phyloP scores from a whole-genome alignment of 2,888 invertebrate species.

The Leptinotarsa haldemani region DNA sequence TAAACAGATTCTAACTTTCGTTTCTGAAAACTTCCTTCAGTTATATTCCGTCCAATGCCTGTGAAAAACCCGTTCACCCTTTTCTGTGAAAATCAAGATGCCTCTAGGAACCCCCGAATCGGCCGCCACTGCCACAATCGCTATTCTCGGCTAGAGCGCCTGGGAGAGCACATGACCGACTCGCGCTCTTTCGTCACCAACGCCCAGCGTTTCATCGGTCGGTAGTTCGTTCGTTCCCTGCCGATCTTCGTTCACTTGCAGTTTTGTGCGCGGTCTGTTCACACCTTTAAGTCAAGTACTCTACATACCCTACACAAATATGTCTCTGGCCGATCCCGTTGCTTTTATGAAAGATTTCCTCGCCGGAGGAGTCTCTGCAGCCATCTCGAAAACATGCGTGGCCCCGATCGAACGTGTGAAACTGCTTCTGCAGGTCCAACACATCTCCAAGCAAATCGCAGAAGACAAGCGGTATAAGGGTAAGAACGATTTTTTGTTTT shows the following conservation, averaged over 20 bases:
- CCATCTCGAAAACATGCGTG: conserved; percentile 92
- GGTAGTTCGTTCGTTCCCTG: not conserved
- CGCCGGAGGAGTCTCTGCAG: conserved; percentile 93
- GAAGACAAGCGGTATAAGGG: conserved; percentile 92
- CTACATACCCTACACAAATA: conserved; percentile 43
- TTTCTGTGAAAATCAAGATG: not conserved
- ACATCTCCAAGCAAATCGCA: conserved; percentile 89
- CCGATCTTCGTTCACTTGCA: conserved; percentile 63
- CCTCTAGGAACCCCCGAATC: not conserved
- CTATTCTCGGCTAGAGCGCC: conserved; percentile 55
- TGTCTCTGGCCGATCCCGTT: conserved; percentile 76
- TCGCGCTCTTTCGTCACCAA: conserved; percentile 44
- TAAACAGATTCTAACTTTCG: too few species aligned
- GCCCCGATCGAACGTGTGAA: conserved; percentile 97
- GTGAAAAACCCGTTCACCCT: too few species aligned
- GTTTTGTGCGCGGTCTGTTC: conserved; percentile 70
- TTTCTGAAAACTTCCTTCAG: too few species aligned
- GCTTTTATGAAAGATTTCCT: conserved; percentile 90
- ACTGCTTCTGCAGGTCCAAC: conserved; percentile 92
- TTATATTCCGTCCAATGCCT: too few species aligned
- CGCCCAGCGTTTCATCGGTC: conserved; percentile 28
- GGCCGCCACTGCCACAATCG: conserved; percentile 9
- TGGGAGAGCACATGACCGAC: conserved; percentile 60
- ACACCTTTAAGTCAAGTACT: conserved; percentile 41
- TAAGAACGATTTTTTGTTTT: conserved; percentile 60